Evolutionary conservation across 2,113 vertebrate genomes (phyloP), one percentile per base, ranked within the genome.

Genomic region (Hassar affinis): DNA sequence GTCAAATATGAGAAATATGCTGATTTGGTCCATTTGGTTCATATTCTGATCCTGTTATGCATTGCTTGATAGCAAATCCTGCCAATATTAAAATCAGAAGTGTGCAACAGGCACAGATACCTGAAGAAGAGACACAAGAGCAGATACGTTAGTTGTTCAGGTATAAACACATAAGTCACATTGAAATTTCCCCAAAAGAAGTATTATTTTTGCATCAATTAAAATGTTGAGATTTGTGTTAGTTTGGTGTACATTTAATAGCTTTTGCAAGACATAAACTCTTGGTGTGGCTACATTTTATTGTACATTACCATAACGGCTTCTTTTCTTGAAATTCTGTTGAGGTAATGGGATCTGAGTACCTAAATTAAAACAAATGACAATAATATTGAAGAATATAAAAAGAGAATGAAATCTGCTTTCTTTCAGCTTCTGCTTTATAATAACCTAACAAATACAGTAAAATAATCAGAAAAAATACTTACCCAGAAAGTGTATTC

Each of bases 401-500:
- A 78, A 30, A n/a, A 45, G 8, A 18, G 1, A 71, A 56, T 47
- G 27, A 8, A 33, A 80, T 57, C 6, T 30, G 25, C 4, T 5
- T 57, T 52, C 52, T 57, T 3, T 72, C 9, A 18, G 17, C 10
- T 30, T n/a, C n/a, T 66, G 18, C 2, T 68, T 11, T 20, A 38
- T 18, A 38, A 38, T 38, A 68, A 18, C 1, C 14, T 42, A 42
- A 11, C 30, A 30, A 30, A 18, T 30, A 69, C 15, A 25, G 22
- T 72, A 33, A 30, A 69, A 51, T 68, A 14, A 38, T 68, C 33
- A 27, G 0, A 42, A 18, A 52, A 45, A 72, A 47, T 42, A 35
- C 78, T 0, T 85, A 89, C 86, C 84, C 27, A 42, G 1, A 54
- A 81, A 87, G 66, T 86, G 69, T 14, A 59, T 27, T 11, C 82